phyloP scores from a whole-genome alignment of 2,797 vertebrate genomes.

The Hoplostethus atlanticus region DNA sequence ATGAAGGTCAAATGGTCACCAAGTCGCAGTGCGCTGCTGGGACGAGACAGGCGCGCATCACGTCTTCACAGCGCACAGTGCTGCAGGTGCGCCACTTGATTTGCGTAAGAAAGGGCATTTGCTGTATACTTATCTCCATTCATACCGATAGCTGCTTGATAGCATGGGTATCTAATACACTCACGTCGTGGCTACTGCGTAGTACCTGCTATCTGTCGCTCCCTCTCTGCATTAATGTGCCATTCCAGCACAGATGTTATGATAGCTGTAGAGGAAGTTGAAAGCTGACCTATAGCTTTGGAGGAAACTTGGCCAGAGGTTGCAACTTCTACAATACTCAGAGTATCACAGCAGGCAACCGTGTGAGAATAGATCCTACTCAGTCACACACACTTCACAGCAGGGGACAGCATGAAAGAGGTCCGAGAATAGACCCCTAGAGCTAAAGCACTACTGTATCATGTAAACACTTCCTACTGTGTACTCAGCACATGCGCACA shows the following conservation, averaged over 20 bases:
- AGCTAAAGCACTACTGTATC: slow-evolving; percentile 47
- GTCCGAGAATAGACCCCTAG: slow-evolving; percentile 60
- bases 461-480: slow-evolving; percentile 26
- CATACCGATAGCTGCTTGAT: too few relatives aligned
- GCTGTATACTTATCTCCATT: background rate
- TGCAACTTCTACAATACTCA: slow-evolving; percentile 40
- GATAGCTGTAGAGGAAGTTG: slow-evolving; percentile 71
- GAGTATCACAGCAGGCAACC: slow-evolving; percentile 57
- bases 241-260: slow-evolving; percentile 55
- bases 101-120: background rate
- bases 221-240: slow-evolving; percentile 7
- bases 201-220: slow-evolving; percentile 1
- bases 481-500: slow-evolving; percentile 11
- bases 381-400: slow-evolving; percentile 31
- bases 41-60: slow-evolving; percentile 22
- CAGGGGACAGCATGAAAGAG: slow-evolving; percentile 68
- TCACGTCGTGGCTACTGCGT: background rate
- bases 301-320: slow-evolving; percentile 47
- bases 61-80: background rate
- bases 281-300: slow-evolving; percentile 45
- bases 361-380: slow-evolving; percentile 63
- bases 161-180: slow-evolving; percentile 1
- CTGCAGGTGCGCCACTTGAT: too few relatives aligned
- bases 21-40: slow-evolving; percentile 44
- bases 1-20: slow-evolving; percentile 57